Base-by-base conservation (phyloP, 2,888 invertebrate species). In the Microchrysa polita region DNA sequence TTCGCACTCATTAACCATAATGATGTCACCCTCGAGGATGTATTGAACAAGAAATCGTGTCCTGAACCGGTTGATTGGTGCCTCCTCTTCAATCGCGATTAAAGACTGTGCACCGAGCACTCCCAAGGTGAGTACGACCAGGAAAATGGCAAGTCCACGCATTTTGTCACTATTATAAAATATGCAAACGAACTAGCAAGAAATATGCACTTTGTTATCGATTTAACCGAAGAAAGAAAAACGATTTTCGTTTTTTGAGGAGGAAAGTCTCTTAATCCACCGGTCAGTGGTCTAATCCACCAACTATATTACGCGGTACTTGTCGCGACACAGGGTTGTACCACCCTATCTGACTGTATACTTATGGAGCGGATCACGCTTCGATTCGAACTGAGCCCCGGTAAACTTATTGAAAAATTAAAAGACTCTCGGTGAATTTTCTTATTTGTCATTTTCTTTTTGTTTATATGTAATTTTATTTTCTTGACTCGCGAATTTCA, bases 11-110 rank as follows among this genome's bases (percentile, higher is more conserved):
- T 75, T 75, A 10, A 71, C 42, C 71, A 74, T 67, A 55, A 77
- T 73, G 59, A 77, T 74, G 73, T 77, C 75, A 63, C 74, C 77
- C 53, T 76, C 72, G 42, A 74, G 55, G 40, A 75, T 75, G 60
- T 76, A 76, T n/a, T 74, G 73, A 5, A 76, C 74, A 40, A 74
- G 60, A 55, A 73, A 77, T 23, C 69, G 53, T 23, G 74, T 73
- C 60, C 61, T 40, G 12, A 52, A 65, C 10, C 34, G 22, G 60
- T 74, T 72, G 18, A 74, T 67, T 0, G 73, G 74, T n/a, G 73
- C 65, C 72, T 76, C 76, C 34, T 75, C 73, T 10, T 75, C 75
- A n/a, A 61, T 20, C 22, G 60, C 44, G n/a, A 73, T 65, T 12
- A 63, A 20, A 10, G 72, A 59, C 44, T 40, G 60, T 5, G 60